Evolutionary conservation across 2,797 vertebrate genomes (phyloP), one percentile per base, ranked within the genome.

Genomic region (Argyrosomus regius): DNA sequence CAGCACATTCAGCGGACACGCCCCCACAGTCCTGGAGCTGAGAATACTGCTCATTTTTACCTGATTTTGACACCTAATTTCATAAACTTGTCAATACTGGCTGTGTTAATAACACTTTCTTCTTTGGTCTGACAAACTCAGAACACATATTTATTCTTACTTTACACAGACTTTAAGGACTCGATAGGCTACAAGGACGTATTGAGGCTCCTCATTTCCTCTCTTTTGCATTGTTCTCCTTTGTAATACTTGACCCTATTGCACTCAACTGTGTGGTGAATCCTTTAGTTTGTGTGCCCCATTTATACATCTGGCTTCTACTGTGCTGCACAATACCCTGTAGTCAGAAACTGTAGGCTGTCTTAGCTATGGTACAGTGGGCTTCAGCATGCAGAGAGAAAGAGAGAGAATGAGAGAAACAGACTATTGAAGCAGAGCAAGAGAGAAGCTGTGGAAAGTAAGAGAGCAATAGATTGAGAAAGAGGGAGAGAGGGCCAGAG

Each of bases 311-410:
- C 24, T 71, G 75, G 58, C 53, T 43, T 62, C 50, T 17, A 11
- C 39, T 52, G 74, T 65, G 57, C 64, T 31, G 70, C 62, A 52
- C 58, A 69, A 43, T 50, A 56, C 46, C 60, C 83, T 77, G 39
- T 28, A 70, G 83, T n/a, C 63, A 63, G 28, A 56, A 28, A 70
- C 80, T 66, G 65, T 62, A 58, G 67, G 77, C 74, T 24, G 66
- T 28, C 53, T 76, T 66, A 57, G 77, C 79, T 48, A 58, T 70
- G 85, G 75, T 75, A 81, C 74, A 76, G 76, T 73, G 53, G 86
- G 80, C 43, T 82, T 81, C 53, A 73, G 64, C 84, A 81, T 70
- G 58, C 61, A 68, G 57, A 59, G 22, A 72, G 3, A 57, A 35
- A 53, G 39, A 71, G 28, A 49, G 22, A 24, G 2, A 52, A 13